A percentile compares a stretch with the other conserved stretches of the same genome.
Conservation (phyloP, 2,113 vertebrate species). For the Charadrius vociferus region DNA sequence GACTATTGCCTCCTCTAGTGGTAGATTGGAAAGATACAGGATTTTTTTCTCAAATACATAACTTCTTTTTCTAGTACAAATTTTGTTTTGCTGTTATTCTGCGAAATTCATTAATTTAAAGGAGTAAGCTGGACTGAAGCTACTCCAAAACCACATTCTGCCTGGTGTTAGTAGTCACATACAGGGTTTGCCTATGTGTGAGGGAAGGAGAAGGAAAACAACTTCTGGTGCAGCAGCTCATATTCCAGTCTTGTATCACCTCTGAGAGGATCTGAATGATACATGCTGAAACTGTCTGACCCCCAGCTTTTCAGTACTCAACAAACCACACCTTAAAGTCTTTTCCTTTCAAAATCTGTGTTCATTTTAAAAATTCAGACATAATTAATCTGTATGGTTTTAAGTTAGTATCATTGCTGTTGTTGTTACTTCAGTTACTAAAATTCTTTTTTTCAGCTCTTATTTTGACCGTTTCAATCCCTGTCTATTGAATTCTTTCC, state of each 20-base stretch:
- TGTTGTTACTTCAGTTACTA: background rate
- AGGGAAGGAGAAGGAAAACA: background rate
- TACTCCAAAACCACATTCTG: background rate
- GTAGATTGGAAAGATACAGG: conserved; percentile 45
- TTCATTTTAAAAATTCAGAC: background rate
- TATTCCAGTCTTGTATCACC: background rate
- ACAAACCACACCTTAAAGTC: background rate
- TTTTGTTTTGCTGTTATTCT: background rate
- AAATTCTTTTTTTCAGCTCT: background rate
- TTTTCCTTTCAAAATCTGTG: background rate
- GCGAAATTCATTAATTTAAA: background rate
- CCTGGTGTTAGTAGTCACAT: background rate
- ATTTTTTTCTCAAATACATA: background rate
- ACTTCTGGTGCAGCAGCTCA: background rate
- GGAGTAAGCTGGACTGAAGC: background rate
- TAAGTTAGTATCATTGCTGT: background rate
- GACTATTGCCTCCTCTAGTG: conserved; percentile 74
- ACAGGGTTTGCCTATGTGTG: rapidly evolving
- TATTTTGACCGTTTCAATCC: background rate
- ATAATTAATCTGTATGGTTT: background rate
- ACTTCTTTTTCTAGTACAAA: background rate
- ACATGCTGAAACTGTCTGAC: background rate
- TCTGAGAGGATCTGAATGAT: background rate
- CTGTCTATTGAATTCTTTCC: background rate
- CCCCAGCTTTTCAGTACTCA: background rate